These are phyloP conservation scores for Ciconia boyciana DNA, from an alignment of 2,113 vertebrate species.

Conservation along the genomic window DNA sequence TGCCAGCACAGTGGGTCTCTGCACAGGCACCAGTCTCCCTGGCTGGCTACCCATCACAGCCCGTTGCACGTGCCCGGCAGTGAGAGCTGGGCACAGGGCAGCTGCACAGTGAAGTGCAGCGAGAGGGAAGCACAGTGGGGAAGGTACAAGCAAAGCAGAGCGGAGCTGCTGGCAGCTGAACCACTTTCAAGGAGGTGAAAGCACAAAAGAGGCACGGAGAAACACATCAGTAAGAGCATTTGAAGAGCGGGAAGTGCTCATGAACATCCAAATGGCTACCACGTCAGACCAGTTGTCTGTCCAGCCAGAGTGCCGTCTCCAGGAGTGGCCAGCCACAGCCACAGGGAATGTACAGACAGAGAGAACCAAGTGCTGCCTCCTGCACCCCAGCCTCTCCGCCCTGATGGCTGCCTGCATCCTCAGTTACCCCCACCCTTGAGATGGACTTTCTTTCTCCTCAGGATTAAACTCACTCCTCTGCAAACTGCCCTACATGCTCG, in stretches of 20 bases:
- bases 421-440: not conserved
- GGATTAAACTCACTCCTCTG: not conserved
- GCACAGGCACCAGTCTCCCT: not conserved
- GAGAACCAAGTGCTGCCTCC: not conserved
- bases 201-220: not conserved
- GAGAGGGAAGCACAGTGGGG: not conserved
- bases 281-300: fast-evolving
- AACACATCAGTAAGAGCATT: not conserved
- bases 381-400: not conserved
- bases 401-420: too few species aligned
- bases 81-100: not conserved
- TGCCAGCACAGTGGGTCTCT: not conserved
- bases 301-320: not conserved
- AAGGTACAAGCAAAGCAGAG: not conserved
- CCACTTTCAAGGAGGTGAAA: not conserved
- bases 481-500: fast-evolving
- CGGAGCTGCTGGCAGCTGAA: not conserved
- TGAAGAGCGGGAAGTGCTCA: not conserved
- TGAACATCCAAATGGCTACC: too few species aligned
- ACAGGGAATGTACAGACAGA: fast-evolving
- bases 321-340: not conserved
- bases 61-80: not conserved
- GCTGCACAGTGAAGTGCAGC: fast-evolving
- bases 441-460: not conserved
- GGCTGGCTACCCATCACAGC: not conserved